Evolutionary conservation across 1,140 invertebrate species (phyloP).

Genomic region (Uloborus diversus): DNA sequence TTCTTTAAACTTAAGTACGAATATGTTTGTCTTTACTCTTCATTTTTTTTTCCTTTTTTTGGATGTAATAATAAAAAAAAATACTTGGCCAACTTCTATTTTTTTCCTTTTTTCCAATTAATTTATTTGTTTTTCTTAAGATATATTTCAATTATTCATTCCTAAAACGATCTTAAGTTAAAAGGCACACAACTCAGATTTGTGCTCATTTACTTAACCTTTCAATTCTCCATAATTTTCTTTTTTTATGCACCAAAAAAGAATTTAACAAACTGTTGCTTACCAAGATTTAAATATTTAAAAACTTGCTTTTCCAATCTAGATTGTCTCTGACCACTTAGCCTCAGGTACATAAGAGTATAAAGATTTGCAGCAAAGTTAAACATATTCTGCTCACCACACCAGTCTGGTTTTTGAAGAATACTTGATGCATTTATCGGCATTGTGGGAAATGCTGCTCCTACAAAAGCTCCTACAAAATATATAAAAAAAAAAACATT

Average conservation of each 20-base stretch:
- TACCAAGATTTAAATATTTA: conserved; percentile 80
- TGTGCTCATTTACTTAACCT: neutral
- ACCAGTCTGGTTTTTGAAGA: conserved; percentile 78
- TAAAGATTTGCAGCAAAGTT: conserved; percentile 94
- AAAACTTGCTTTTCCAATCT: conserved; percentile 80
- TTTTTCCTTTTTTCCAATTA: neutral
- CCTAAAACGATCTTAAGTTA: neutral
- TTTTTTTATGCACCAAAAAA: neutral
- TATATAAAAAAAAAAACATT: no score
- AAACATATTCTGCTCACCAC: conserved; percentile 93
- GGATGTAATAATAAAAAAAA: neutral
- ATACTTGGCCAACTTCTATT: neutral
- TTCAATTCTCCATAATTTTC: neutral
- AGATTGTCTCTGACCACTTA: conserved; percentile 79
- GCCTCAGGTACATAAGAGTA: conserved; percentile 87
- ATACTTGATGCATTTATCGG: conserved; percentile 86
- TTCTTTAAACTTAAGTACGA: no score
- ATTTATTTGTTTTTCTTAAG: neutral
- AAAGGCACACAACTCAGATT: neutral
- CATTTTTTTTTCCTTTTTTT: neutral
- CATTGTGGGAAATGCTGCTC: conserved; percentile 92
- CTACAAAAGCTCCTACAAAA: conserved; percentile 83
- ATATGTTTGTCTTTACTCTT: no score
- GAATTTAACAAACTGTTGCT: conserved; percentile 37
- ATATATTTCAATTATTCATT: neutral